Percentiles rank a stretch among this genome's conserved stretches.
Conservation (phyloP, 2,113 vertebrate species). For the Dipodomys merriami region DNA sequence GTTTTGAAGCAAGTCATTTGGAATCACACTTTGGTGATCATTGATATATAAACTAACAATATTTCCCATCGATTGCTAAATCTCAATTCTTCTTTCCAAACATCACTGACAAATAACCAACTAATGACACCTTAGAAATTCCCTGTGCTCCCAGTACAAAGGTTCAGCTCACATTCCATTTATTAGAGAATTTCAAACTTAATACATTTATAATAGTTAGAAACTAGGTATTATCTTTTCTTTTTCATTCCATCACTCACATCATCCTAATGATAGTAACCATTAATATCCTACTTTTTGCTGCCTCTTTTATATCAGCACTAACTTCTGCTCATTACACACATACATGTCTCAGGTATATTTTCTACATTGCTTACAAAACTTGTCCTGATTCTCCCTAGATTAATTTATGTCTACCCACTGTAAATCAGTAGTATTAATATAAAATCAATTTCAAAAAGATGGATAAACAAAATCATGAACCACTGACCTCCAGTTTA, state of each 20-base stretch:
- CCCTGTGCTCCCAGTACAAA: not conserved
- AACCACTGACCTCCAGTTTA: not conserved
- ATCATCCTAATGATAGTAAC: not conserved
- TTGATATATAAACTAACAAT: not conserved
- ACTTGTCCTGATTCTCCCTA: not conserved
- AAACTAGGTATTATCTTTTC: not conserved
- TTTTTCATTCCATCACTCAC: not conserved
- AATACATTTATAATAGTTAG: not conserved
- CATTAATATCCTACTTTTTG: not conserved
- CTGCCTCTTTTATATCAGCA: not conserved
- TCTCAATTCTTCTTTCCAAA: not conserved
- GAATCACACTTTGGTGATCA: not conserved
- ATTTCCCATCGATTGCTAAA: not conserved
- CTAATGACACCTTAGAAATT: not conserved
- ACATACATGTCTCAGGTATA: not conserved
- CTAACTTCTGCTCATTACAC: not conserved
- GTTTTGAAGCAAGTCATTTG: not conserved
- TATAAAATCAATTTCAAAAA: not conserved
- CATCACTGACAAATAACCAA: not conserved
- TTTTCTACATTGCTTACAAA: not conserved
- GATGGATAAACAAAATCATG: not conserved
- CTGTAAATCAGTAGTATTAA: not conserved
- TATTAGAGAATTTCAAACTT: not conserved
- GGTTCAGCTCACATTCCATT: too few relatives aligned
- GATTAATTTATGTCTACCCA: not conserved